Conservation (phyloP, 1,140 invertebrate genomes). For the Diorhabda elongata region DNA sequence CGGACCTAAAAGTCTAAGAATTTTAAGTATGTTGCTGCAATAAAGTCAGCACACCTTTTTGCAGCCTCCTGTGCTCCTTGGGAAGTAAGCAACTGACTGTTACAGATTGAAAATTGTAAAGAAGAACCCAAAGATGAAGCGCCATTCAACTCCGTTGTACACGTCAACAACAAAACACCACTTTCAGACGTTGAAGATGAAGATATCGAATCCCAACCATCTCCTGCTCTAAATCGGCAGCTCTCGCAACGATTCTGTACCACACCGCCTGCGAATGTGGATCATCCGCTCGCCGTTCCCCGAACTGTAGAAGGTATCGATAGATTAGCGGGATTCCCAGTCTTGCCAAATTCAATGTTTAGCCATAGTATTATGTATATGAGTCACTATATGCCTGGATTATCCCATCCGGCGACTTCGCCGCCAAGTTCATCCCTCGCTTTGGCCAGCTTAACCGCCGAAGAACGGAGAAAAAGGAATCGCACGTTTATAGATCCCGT, state of each 20-base stretch:
- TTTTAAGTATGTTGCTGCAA: neutral
- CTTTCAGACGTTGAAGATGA: slow-evolving; percentile 39
- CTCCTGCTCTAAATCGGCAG: slow-evolving; percentile 38
- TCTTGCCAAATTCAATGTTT: slow-evolving; percentile 81
- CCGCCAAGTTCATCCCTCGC: slow-evolving; percentile 54
- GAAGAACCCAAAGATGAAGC: slow-evolving; percentile 49
- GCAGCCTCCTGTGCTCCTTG: neutral
- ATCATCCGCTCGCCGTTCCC: slow-evolving; percentile 36
- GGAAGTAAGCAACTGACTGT: slow-evolving; percentile 23
- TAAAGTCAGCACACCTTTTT: slow-evolving; percentile 2
- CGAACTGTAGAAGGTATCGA: slow-evolving; percentile 45
- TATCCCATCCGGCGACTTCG: slow-evolving; percentile 51
- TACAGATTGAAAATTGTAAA: slow-evolving; percentile 39
- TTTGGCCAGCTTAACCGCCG: slow-evolving; percentile 60
- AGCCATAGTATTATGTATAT: slow-evolving; percentile 84
- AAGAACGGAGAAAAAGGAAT: slow-evolving; percentile 88
- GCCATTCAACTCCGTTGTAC: slow-evolving; percentile 49
- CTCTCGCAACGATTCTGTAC: slow-evolving; percentile 37
- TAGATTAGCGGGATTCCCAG: slow-evolving; percentile 63
- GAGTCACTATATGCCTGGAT: slow-evolving; percentile 75
- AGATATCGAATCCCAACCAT: slow-evolving; percentile 40
- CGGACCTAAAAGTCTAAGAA: too few species aligned
- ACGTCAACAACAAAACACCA: slow-evolving; percentile 51
- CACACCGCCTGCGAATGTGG: slow-evolving; percentile 43
- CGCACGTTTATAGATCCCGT: slow-evolving; percentile 99